These are phyloP conservation scores for Drosophila anomalata DNA, from an alignment of 2,888 invertebrate species.

Conservation along the genomic window DNA sequence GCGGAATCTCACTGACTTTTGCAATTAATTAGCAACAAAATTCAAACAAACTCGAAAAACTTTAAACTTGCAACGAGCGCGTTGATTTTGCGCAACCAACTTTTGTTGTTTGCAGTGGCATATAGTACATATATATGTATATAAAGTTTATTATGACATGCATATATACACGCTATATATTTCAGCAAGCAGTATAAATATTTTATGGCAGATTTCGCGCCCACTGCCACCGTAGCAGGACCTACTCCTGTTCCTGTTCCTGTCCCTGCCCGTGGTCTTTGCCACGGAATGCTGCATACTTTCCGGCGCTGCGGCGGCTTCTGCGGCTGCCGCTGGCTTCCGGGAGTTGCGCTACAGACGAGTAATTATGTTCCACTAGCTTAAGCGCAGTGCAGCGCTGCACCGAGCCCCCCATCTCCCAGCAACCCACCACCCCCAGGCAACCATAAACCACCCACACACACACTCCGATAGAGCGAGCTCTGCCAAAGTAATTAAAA, in stretches of 20 bases:
- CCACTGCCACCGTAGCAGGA: conserved; percentile 39
- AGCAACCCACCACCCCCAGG: conserved; percentile 13
- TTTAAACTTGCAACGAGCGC: conserved; percentile 49
- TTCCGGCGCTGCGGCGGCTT: conserved; percentile 61
- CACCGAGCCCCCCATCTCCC: conserved; percentile 22
- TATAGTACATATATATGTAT: conserved; percentile 28
- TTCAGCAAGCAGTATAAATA: conserved; percentile 67
- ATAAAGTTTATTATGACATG: conserved; percentile 11
- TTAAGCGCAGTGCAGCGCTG: conserved; percentile 58
- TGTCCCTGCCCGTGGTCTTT: conserved; percentile 41
- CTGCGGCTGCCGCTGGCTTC: conserved; percentile 70
- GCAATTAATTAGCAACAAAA: conserved; percentile 77
- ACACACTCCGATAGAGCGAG: conserved; percentile 8
- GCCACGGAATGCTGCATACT: conserved; percentile 56
- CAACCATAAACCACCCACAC: conserved; percentile 18
- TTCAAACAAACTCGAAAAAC: conserved; percentile 70
- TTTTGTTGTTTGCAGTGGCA: conserved; percentile 54
- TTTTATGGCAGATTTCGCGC: conserved; percentile 72
- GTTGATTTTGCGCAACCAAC: conserved; percentile 65
- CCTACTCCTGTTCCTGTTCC: conserved; percentile 6
- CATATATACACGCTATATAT: conserved; percentile 25
- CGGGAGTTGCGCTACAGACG: conserved; percentile 75
- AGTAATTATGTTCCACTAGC: conserved; percentile 80
- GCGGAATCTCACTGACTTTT: conserved; percentile 47
- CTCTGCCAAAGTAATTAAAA: conserved; percentile 74